A percentile compares a stretch with the other conserved stretches of the same genome.
These are phyloP conservation scores for Theretra japonica DNA, from an alignment of 2,888 invertebrate genomes.

Conservation along the genomic window DNA sequence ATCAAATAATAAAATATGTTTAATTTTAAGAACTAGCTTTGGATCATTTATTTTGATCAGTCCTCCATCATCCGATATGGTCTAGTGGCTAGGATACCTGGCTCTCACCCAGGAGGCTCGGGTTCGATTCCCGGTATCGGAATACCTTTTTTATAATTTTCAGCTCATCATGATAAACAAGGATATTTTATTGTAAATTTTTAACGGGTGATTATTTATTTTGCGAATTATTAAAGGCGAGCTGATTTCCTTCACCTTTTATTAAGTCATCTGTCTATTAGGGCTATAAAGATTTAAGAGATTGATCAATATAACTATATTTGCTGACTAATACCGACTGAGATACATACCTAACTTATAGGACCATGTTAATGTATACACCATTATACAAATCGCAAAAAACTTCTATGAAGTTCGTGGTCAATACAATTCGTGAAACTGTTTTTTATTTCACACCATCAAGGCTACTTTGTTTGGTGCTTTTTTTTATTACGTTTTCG, in stretches of 20 bases:
- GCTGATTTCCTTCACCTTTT: no score
- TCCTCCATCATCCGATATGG: constrained; percentile 69
- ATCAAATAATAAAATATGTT: not conserved
- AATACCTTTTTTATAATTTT: constrained; percentile 43
- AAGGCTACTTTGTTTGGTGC: constrained; percentile 4
- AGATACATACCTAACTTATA: no score
- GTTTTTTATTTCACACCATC: not conserved
- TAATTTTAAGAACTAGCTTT: not conserved
- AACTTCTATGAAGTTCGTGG: not conserved
- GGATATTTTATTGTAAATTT: not conserved
- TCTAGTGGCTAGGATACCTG: constrained; percentile 90
- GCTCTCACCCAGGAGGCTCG: constrained; percentile 88
- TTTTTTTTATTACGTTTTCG: constrained; percentile 11
- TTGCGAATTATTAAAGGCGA: no score
- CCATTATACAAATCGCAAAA: not conserved
- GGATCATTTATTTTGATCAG: not conserved
- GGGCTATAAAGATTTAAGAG: no score
- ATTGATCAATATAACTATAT: no score
- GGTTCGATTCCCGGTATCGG: constrained; percentile 85
- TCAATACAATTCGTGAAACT: not conserved
- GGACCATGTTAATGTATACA: no score
- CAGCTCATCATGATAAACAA: no score
- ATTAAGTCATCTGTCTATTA: no score
- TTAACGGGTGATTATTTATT: not conserved
- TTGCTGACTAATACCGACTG: no score